Conservation (phyloP, 1,140 invertebrate species). For the Epicauta chinensis region DNA sequence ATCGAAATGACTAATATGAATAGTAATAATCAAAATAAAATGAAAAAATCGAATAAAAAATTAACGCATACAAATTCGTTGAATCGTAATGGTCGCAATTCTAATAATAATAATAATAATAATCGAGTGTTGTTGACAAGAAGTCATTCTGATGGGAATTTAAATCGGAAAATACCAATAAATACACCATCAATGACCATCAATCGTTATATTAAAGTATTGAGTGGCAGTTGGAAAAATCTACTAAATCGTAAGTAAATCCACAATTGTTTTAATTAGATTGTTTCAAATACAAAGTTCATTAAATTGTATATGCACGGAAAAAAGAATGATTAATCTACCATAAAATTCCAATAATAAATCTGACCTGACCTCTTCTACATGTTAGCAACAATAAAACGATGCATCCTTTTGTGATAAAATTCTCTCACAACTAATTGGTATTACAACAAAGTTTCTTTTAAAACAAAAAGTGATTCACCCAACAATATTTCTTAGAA, state of each 20-base stretch:
- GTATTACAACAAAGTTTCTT: no score
- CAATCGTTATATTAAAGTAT: conserved; percentile 53
- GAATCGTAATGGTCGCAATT: conserved; percentile 25
- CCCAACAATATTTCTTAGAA: no score
- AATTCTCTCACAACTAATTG: no score
- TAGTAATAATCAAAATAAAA: conserved; percentile 13
- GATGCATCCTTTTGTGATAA: no score
- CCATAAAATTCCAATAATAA: conserved; percentile 11
- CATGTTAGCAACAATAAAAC: no score
- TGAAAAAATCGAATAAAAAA: conserved; percentile 25
- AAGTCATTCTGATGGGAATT: conserved; percentile 40
- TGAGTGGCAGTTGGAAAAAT: conserved; percentile 59
- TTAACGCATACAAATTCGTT: conserved; percentile 36
- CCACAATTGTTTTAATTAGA: not conserved
- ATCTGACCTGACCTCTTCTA: conserved; percentile 2
- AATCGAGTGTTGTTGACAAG: conserved; percentile 26
- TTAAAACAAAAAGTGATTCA: no score
- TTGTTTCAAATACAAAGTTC: conserved; percentile 1
- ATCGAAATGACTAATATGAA: conserved; percentile 11
- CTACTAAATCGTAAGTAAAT: conserved; percentile 60
- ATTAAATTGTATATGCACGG: no score
- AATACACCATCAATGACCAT: conserved; percentile 44
- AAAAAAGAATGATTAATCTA: conserved; percentile 9
- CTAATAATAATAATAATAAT: no score
- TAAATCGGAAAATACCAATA: conserved; percentile 29